A percentile compares a stretch with the other conserved stretches of the same genome.
Conservation (phyloP, 2,113 vertebrate genomes). For the Apus apus region DNA sequence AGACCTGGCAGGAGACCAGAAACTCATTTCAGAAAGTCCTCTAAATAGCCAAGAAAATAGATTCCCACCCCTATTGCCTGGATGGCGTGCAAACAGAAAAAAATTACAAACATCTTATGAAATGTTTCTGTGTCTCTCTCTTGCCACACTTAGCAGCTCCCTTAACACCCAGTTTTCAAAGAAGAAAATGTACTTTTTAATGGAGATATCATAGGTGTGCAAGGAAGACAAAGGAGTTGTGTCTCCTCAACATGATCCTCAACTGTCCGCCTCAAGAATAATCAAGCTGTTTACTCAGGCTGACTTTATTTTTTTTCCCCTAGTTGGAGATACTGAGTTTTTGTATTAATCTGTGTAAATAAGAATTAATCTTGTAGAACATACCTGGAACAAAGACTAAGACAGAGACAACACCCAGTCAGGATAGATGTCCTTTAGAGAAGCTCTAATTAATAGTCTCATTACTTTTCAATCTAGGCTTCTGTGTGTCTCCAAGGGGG, state of each 20-base stretch:
- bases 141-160: not conserved
- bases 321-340: not conserved
- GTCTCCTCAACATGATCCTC: not conserved
- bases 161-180: not conserved
- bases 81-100: not conserved
- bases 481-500: constrained; percentile 48
- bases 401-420: constrained; percentile 39
- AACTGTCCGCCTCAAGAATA: not conserved
- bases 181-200: not conserved
- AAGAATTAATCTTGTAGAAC: not conserved
- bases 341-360: constrained; percentile 45
- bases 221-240: not conserved
- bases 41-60: not conserved
- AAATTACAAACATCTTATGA: not conserved
- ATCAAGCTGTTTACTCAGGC: not conserved
- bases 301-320: not conserved
- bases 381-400: constrained; percentile 13
- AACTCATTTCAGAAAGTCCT: not conserved
- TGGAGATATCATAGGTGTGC: not conserved
- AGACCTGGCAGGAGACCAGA: not conserved
- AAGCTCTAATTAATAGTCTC: constrained; percentile 83
- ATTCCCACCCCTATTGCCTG: not conserved
- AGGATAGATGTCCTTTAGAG: constrained; percentile 51
- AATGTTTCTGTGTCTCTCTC: not conserved
- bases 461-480: constrained; percentile 81